These are phyloP conservation scores for Rhynchotus rufescens DNA, from an alignment of 2,797 vertebrate genomes.

Conservation along the genomic window DNA sequence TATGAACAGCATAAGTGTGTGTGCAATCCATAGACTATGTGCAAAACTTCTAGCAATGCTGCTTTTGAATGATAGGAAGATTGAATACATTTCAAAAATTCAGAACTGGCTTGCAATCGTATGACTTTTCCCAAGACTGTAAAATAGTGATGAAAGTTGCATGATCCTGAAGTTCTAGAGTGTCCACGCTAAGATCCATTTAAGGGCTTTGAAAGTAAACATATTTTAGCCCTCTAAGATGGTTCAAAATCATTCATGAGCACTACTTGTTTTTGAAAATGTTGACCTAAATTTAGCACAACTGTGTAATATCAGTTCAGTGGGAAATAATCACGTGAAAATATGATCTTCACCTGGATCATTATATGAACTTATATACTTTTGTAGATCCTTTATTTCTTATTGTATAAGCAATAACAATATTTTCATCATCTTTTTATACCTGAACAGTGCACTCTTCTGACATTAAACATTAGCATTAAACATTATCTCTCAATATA, in stretches of 20 bases:
- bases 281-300: neutral
- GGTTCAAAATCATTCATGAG: neutral
- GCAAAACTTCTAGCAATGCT: neutral
- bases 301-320: neutral
- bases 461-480: neutral
- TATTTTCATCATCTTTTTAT: neutral
- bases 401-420: neutral
- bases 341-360: neutral
- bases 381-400: neutral
- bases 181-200: neutral
- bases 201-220: neutral
- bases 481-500: neutral
- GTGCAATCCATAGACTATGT: neutral
- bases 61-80: neutral
- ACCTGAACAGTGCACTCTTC: neutral
- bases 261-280: neutral
- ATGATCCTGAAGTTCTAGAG: neutral
- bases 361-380: neutral
- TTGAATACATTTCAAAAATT: neutral
- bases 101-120: neutral
- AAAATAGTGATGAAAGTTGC: neutral
- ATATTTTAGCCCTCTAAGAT: neutral
- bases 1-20: neutral
- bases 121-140: neutral
- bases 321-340: neutral